Evolutionary conservation across 2,888 invertebrate species (phyloP).

Genomic region (Drepanosiphum platanoidis): DNA sequence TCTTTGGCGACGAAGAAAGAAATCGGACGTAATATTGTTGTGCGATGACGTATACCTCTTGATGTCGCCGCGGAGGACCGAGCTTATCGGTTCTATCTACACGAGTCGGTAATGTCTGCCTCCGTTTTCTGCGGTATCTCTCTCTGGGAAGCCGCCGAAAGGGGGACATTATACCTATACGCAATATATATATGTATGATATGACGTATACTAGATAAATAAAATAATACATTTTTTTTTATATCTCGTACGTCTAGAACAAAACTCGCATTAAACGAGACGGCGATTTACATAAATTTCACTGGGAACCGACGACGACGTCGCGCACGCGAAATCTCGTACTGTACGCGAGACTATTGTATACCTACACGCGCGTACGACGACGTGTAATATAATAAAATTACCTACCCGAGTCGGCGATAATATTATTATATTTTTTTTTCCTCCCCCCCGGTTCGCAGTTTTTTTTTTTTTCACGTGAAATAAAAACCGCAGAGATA

Average conservation of each 20-base stretch:
- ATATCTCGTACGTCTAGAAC: constrained; percentile 21
- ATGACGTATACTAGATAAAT: not conserved
- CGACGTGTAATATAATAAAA: no score
- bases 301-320: not conserved
- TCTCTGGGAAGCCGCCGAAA: not conserved
- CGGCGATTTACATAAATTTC: constrained; percentile 36
- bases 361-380: not conserved
- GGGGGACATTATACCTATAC: no score
- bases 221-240: constrained; percentile 14
- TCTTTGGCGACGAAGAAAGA: not conserved
- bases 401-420: not conserved
- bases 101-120: constrained; percentile 20
- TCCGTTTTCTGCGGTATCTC: not conserved
- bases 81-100: constrained; percentile 43
- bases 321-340: not conserved
- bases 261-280: constrained; percentile 30
- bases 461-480: not conserved
- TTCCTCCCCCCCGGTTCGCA: not conserved
- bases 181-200: no score
- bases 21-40: no score
- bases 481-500: no score
- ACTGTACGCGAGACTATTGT: not conserved
- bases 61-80: not conserved
- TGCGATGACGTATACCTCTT: no score
- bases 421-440: not conserved